Conservation (phyloP, 2,888 invertebrate genomes). For the Epirrhoe tristata region DNA sequence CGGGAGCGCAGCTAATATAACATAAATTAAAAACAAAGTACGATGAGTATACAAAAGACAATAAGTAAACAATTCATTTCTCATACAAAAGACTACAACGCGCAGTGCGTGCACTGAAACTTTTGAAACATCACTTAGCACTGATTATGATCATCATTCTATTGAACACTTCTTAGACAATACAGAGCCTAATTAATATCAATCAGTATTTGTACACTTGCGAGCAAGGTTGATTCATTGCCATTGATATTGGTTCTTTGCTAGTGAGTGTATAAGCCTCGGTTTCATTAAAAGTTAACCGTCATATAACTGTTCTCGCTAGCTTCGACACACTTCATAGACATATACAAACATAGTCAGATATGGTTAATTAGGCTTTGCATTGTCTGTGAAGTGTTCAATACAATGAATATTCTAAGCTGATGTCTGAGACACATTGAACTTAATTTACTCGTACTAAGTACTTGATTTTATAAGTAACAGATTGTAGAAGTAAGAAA, state of each 20-base stretch:
- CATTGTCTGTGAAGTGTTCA: too few species aligned
- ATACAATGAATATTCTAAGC: too few species aligned
- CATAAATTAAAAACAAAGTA: too few species aligned
- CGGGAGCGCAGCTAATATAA: too few species aligned
- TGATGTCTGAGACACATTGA: too few species aligned
- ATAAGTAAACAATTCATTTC: not conserved
- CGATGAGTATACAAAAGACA: too few species aligned
- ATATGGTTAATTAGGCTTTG: too few species aligned
- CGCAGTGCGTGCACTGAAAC: not conserved
- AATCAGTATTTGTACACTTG: conserved; percentile 46
- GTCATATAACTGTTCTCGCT: not conserved
- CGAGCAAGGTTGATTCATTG: conserved; percentile 55
- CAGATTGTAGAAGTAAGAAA: too few species aligned
- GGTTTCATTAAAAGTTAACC: not conserved
- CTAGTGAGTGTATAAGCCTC: conserved; percentile 28
- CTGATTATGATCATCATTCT: not conserved
- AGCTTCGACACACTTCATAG: not conserved
- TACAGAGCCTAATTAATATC: conserved; percentile 40
- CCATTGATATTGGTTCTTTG: conserved; percentile 44
- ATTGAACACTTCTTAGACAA: conserved; percentile 2
- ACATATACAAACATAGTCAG: too few species aligned
- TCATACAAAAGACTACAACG: conserved; percentile 17
- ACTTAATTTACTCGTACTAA: too few species aligned
- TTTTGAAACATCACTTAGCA: not conserved
- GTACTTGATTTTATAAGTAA: too few species aligned